Base-by-base conservation (phyloP, 2,888 invertebrate species). In the Caradrina clavipalpis region DNA sequence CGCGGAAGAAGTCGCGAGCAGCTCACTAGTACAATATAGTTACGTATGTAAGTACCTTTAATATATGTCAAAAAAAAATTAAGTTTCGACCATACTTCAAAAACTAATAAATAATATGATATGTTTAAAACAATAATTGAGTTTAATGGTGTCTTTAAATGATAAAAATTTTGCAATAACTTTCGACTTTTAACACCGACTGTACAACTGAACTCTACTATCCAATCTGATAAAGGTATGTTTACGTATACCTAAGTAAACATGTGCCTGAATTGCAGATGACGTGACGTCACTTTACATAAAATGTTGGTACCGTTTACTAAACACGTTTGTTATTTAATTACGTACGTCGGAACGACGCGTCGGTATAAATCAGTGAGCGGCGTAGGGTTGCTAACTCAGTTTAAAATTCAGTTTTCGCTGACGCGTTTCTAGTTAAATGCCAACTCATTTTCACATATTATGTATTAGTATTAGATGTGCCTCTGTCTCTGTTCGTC, bases 201-300 rank as follows among this genome's bases (percentile, higher is more conserved):
- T 65, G 77, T 65, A 60, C 10, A 19, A 39, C 66, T 55, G 64
- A 82, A 82, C 74, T 80, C 73, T 74, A 65, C 69, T 70, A 77
- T 76, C 72, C 62, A 83, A 85, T 85, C 79, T 81, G 84, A 85
- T 84, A 86, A 84, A 82, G 77, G 74, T 62, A 76, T 84, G 83
- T 86, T 86, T 84, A 84, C 80, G 78, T 80, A 70, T 71, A 77
- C 76, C 73, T 76, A 76, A 74, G 71, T 79, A 81, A 82, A 81
- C 74, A 81, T 83, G 81, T 85, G 82, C 85, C 82, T 82, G 78
- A 87, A 88, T 88, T 88, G 81, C 80, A 85, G 81, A 88, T 86
- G 83, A 78, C 81, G 80, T 84, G 78, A 80, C 79, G 81, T 84
- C 83, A 86, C 90, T 91, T 90, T 88, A 84, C 88, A 90, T 91